Evolutionary conservation across 2,113 vertebrate species (phyloP).

Genomic region (Coracopsis vasa): DNA sequence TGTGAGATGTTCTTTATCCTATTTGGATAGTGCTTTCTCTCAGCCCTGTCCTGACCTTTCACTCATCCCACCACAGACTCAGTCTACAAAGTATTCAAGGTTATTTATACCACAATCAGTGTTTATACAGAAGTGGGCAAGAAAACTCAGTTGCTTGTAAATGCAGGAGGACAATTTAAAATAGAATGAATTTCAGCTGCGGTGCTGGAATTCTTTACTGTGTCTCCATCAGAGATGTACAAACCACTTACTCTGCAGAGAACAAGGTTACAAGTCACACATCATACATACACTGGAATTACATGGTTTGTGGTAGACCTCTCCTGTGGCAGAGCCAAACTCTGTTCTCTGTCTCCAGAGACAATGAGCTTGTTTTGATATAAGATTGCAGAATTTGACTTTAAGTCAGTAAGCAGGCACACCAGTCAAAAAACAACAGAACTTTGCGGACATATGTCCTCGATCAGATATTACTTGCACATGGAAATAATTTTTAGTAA

Average conservation of each 20-base stretch:
- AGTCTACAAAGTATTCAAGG: neutral
- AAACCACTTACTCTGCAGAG: constrained; percentile 22
- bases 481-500: constrained; percentile 5
- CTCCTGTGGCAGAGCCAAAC: neutral
- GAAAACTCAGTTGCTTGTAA: constrained; percentile 33
- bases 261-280: constrained; percentile 36
- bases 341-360: neutral
- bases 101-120: neutral
- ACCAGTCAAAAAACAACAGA: neutral
- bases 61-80: neutral
- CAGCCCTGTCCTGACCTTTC: neutral
- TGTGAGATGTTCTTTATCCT: neutral
- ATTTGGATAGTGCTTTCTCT: neutral
- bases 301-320: constrained; percentile 44
- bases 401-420: neutral
- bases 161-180: constrained; percentile 7
- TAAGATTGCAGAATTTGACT: constrained; percentile 16
- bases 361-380: constrained; percentile 8
- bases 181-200: constrained; percentile 19
- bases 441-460: neutral
- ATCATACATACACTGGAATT: constrained; percentile 17
- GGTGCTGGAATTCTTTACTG: neutral
- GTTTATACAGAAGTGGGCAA: constrained; percentile 3
- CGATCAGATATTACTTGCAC: constrained; percentile 43
- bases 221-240: neutral